Percentiles rank a stretch among this genome's conserved stretches.
Evolutionary conservation across 2,797 vertebrate genomes (phyloP).

Genomic region (Chloroceryle inda): DNA sequence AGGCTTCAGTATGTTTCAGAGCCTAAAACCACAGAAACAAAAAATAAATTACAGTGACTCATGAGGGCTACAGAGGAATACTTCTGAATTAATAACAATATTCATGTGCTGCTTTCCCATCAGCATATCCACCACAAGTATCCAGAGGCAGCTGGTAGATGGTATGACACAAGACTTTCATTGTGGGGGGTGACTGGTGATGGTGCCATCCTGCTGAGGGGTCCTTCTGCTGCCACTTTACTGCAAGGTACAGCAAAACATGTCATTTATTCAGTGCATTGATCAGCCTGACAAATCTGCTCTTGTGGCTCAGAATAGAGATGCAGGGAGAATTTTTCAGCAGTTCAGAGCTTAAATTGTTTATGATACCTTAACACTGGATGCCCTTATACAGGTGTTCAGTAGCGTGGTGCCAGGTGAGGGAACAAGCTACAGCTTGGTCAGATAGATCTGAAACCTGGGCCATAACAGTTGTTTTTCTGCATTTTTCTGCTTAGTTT

Average conservation of each 20-base stretch:
- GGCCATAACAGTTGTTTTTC: background rate
- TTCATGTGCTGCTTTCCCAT: background rate
- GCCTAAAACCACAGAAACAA: constrained; percentile 16
- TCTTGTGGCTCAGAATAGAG: background rate
- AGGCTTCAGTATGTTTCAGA: background rate
- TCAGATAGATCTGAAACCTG: background rate
- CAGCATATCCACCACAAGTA: background rate
- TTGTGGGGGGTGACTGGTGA: background rate
- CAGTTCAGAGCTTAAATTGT: background rate
- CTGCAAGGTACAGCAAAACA: background rate
- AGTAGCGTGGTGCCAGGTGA: background rate
- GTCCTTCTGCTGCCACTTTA: background rate
- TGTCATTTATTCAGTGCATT: background rate
- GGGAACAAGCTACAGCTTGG: background rate
- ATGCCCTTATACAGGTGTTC: background rate
- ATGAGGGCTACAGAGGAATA: background rate
- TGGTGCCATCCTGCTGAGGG: background rate
- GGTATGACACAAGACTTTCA: background rate
- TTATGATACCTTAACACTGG: background rate
- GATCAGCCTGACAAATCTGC: background rate
- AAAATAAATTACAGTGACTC: constrained; percentile 6
- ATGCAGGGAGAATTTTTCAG: background rate
- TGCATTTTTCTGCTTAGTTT: background rate
- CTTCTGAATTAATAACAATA: constrained; percentile 17
- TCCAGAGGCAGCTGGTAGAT: background rate